Conservation (phyloP, 1,140 invertebrate genomes). For the Camponotus pennsylvanicus region DNA sequence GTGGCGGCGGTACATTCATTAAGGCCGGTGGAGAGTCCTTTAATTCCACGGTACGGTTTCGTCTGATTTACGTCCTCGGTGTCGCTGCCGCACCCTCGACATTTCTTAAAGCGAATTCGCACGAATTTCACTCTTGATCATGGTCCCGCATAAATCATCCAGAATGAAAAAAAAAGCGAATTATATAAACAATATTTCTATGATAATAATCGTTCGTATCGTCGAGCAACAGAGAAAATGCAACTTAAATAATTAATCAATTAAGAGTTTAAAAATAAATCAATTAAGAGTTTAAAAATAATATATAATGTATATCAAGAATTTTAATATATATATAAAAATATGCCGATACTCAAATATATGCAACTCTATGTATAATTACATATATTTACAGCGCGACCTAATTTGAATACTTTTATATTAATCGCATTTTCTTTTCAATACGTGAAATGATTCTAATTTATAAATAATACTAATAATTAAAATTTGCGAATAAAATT, state of each 20-base stretch:
- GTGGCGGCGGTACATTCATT: slow-evolving; percentile 77
- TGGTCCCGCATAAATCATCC: slow-evolving; percentile 11
- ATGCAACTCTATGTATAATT: not conserved
- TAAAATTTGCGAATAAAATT: not conserved
- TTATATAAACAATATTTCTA: not conserved
- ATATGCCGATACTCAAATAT: not conserved
- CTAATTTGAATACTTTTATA: not conserved
- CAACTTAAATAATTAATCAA: not conserved
- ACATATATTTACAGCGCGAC: not conserved
- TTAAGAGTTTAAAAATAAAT: not conserved
- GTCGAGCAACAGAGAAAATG: not conserved
- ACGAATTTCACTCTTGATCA: slow-evolving; percentile 16
- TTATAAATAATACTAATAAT: not conserved
- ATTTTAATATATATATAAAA: not conserved
- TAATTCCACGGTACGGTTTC: slow-evolving; percentile 77
- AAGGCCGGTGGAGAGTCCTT: slow-evolving; percentile 74
- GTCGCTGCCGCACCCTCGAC: slow-evolving; percentile 42
- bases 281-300: not conserved
- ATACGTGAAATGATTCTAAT: not conserved
- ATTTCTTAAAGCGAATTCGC: slow-evolving; percentile 42
- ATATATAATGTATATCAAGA: not conserved
- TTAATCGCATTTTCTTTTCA: too few species aligned
- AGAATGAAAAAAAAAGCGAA: not conserved
- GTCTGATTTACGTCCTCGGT: slow-evolving; percentile 78
- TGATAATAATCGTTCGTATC: not conserved